A percentile compares a stretch with the other conserved stretches of the same genome.
Evolutionary conservation across 2,888 invertebrate species (phyloP).

Genomic region (Pollenia griseotomentosa): DNA sequence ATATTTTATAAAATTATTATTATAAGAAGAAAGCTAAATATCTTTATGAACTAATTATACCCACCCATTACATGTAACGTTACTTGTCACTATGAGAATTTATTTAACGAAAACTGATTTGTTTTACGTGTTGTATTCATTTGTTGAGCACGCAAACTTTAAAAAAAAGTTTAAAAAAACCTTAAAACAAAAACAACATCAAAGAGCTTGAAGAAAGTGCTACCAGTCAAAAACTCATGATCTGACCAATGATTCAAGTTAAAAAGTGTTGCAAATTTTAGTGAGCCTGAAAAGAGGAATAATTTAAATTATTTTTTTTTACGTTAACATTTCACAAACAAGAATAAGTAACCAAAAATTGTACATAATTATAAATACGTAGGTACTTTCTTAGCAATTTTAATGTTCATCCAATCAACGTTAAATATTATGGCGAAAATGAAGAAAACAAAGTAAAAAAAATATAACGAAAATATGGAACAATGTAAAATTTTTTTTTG

Average conservation of each 20-base stretch:
- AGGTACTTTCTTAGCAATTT: constrained; percentile 43
- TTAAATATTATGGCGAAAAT: constrained; percentile 38
- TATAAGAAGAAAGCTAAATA: too few species aligned
- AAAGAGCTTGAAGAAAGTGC: constrained; percentile 55
- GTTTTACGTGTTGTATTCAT: constrained; percentile 66
- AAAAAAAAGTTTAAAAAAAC: constrained; percentile 17
- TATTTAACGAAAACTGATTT: constrained; percentile 58
- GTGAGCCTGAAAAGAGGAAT: not conserved
- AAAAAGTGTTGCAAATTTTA: constrained; percentile 54
- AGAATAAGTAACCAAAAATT: constrained; percentile 38
- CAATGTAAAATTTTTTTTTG: constrained; percentile 3
- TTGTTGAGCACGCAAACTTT: constrained; percentile 62
- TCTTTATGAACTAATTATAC: constrained; percentile 15
- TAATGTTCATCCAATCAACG: constrained; percentile 44
- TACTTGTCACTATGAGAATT: constrained; percentile 37
- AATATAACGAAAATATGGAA: constrained; percentile 6
- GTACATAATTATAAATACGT: constrained; percentile 47
- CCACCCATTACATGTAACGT: not conserved
- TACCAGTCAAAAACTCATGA: constrained; percentile 55
- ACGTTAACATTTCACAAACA: constrained; percentile 3
- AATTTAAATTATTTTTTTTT: constrained; percentile 32
- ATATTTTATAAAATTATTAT: too few species aligned
- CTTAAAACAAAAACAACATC: not conserved
- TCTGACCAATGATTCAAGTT: constrained; percentile 13
- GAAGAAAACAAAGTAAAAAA: not conserved